Evolutionary conservation across 2,113 vertebrate genomes (phyloP).

Genomic region (Numenius arquata): DNA sequence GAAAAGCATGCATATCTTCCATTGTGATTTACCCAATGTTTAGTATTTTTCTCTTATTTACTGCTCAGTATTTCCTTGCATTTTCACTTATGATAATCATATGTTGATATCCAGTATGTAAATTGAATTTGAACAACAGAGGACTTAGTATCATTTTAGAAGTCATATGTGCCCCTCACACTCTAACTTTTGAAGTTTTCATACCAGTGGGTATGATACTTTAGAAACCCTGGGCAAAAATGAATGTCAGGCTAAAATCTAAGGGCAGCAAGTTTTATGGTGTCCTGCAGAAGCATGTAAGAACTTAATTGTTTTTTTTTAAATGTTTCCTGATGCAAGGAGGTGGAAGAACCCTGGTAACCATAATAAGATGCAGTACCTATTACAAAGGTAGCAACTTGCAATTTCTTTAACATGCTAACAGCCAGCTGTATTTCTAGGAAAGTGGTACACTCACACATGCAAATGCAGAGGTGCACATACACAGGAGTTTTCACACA

Average conservation of each 20-base stretch:
- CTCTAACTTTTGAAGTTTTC: background rate
- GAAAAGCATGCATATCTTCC: background rate
- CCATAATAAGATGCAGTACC: background rate
- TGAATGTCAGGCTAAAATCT: background rate
- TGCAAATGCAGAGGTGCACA: too few relatives aligned
- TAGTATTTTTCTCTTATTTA: background rate
- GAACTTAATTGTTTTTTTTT: background rate
- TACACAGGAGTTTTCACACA: background rate
- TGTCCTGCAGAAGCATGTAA: background rate
- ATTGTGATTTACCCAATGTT: background rate
- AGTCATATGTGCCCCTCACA: background rate
- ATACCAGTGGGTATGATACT: background rate
- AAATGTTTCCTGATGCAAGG: background rate
- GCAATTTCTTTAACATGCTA: background rate
- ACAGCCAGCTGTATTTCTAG: background rate
- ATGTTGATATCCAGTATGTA: background rate
- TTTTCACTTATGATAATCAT: background rate
- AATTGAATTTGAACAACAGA: background rate
- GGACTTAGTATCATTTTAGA: background rate
- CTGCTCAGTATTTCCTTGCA: background rate
- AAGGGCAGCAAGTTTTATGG: background rate
- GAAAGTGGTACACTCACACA: background rate
- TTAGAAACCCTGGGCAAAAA: background rate
- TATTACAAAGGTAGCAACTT: background rate
- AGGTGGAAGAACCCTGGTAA: background rate